phyloP scores from a whole-genome alignment of 2,888 invertebrate species.

The Acanthopleura granulata region DNA sequence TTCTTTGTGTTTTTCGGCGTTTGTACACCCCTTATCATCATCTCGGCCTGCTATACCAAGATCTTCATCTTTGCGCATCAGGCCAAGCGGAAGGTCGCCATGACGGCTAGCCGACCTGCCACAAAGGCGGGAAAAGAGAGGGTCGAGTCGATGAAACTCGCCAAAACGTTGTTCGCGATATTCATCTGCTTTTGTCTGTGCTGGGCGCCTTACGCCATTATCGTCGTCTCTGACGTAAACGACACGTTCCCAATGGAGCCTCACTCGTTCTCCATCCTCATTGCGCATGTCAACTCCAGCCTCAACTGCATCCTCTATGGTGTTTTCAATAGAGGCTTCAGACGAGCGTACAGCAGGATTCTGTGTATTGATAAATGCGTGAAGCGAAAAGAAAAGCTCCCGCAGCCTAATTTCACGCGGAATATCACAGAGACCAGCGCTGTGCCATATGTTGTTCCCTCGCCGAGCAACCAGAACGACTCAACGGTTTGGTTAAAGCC shows the following conservation, averaged over 20 bases:
- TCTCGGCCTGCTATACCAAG: slow-evolving; percentile 31
- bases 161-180: slow-evolving; percentile 31
- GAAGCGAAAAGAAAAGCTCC: not conserved
- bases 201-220: slow-evolving; percentile 34
- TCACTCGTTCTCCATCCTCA: slow-evolving; percentile 27
- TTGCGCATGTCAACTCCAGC: slow-evolving; percentile 33
- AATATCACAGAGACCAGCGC: too few relatives aligned
- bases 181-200: slow-evolving; percentile 32
- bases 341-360: slow-evolving; percentile 24
- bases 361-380: slow-evolving; percentile 18
- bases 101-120: not conserved
- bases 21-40: slow-evolving; percentile 30
- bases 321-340: slow-evolving; percentile 28
- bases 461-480: too few relatives aligned
- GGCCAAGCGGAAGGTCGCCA: slow-evolving; percentile 24
- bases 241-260: slow-evolving; percentile 24
- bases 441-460: too few relatives aligned
- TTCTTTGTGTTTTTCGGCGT: slow-evolving; percentile 36
- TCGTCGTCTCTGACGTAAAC: slow-evolving; percentile 28
- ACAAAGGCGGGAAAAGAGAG: not conserved
- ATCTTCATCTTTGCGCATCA: slow-evolving; percentile 29
- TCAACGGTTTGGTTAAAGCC: too few relatives aligned
- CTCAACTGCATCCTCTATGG: slow-evolving; percentile 32
- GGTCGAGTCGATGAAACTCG: slow-evolving; percentile 27
- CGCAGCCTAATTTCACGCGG: not conserved